Evolutionary conservation across 2,888 invertebrate genomes (phyloP), one percentile per base, ranked within the genome.

Genomic region (Lordiphosa fenestrarum): DNA sequence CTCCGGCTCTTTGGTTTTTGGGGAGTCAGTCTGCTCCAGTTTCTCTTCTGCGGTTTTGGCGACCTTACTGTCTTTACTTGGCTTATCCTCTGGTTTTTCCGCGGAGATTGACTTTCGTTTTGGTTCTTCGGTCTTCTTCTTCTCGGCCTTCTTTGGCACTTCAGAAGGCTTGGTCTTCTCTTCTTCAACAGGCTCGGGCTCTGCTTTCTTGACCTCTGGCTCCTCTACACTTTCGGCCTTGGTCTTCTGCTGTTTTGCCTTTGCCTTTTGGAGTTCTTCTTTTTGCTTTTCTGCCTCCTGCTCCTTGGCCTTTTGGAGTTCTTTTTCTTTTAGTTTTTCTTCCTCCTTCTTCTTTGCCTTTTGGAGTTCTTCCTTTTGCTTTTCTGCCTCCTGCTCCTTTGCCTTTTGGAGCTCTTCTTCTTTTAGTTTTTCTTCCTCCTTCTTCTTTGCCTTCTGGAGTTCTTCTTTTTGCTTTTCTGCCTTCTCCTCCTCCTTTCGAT

Each of bases 401-500:
- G 15, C 15, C 2, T 15, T 15, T 15, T 15, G 15, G 15, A 15
- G 15, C n/a, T n/a, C n/a, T 15, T 15, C 2, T 15, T 15, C 15
- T 15, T 15, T 15, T 2, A 1, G 15, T 2, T 15, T 15, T 15
- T 15, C 15, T 15, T 1, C 15, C 15, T 15, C 15, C 39, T 65
- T 41, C 15, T 58, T 38, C 35, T 48, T 44, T 19, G 44, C 19
- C 21, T 47, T 42, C 30, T 55, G 21, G 4, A 53, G 36, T 15
- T 67, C 54, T 71, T 71, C 81, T 71, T 78, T 80, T 48, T 21
- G 56, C 53, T 84, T 55, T 57, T 50, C n/a, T 7, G 46, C n/a
- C 10, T 37, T 30, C 13, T 30, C 30, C 13, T 30, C 30, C 30
- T 30, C 30, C 30, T 30, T 30, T 30, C 30, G 30, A 9, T 30